These are phyloP conservation scores for Oncorhynchus gorbuscha DNA, from an alignment of 2,113 vertebrate genomes.

Conservation along the genomic window DNA sequence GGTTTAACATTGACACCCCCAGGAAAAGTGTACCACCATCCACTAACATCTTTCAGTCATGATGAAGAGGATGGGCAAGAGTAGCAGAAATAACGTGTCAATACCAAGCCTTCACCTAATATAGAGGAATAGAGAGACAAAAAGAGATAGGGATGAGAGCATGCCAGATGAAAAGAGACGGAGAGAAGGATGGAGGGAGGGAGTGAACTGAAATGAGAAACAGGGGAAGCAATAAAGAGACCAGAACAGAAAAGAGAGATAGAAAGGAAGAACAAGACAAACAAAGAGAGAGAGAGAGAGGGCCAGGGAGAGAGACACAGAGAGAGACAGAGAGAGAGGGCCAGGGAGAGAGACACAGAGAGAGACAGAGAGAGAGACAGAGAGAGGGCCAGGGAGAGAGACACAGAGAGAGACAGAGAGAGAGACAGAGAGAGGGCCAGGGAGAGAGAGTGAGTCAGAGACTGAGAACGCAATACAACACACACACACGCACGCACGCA, in stretches of 20 bases:
- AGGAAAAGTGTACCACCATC: too few species aligned
- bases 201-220: too few species aligned
- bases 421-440: neutral
- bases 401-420: too few species aligned
- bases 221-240: neutral
- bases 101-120: too few species aligned
- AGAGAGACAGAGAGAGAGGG: neutral
- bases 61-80: too few species aligned
- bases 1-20: too few species aligned
- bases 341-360: too few species aligned
- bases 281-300: neutral
- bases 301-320: neutral
- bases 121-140: slow-evolving; percentile 11
- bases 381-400: neutral
- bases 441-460: neutral
- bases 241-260: neutral
- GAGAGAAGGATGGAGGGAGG: neutral
- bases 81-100: neutral
- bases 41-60: neutral
- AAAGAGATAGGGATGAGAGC: neutral
- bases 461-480: neutral
- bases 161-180: neutral
- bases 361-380: too few species aligned
- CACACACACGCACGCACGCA: neutral
- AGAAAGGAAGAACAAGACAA: neutral